Evolutionary conservation across 2,888 invertebrate genomes (phyloP).

Genomic region (Drosophila quinaria): DNA sequence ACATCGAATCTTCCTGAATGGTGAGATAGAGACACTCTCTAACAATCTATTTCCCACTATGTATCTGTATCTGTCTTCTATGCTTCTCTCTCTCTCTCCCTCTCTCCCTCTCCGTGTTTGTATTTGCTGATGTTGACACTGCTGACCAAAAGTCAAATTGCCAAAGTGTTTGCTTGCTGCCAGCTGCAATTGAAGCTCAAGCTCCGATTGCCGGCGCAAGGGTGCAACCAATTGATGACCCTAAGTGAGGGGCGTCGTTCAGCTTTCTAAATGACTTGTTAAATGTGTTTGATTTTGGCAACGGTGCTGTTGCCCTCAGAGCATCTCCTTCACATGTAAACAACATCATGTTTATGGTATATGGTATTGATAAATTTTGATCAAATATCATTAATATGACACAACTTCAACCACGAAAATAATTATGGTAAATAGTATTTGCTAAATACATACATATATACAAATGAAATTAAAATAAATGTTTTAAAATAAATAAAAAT

Average conservation of each 20-base stretch:
- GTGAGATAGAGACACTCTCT: constrained; percentile 13
- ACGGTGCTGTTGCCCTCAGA: constrained; percentile 6
- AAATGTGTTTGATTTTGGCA: constrained; percentile 73
- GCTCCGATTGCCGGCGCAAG: constrained; percentile 39
- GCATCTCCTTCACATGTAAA: no score
- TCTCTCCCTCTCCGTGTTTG: constrained; percentile 29
- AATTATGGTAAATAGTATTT: neutral
- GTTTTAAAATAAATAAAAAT: neutral
- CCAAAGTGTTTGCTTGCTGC: constrained; percentile 75
- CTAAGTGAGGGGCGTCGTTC: constrained; percentile 33
- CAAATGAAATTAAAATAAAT: no score
- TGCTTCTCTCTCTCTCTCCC: neutral
- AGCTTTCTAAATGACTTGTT: constrained; percentile 61
- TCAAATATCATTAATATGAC: neutral
- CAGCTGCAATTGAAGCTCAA: constrained; percentile 50
- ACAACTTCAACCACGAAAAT: neutral
- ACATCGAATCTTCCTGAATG: constrained; percentile 29
- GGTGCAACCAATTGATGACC: constrained; percentile 47
- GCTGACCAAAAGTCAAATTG: constrained; percentile 80
- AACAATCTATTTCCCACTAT: constrained; percentile 20
- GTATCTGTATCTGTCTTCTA: neutral
- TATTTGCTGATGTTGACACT: constrained; percentile 71
- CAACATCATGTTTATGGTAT: neutral
- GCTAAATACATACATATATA: no score
- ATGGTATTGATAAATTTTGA: neutral